Percentiles rank a stretch among this genome's conserved stretches.
phyloP scores from a whole-genome alignment of 2,797 vertebrate species.

The Anisognathus igniventris region DNA sequence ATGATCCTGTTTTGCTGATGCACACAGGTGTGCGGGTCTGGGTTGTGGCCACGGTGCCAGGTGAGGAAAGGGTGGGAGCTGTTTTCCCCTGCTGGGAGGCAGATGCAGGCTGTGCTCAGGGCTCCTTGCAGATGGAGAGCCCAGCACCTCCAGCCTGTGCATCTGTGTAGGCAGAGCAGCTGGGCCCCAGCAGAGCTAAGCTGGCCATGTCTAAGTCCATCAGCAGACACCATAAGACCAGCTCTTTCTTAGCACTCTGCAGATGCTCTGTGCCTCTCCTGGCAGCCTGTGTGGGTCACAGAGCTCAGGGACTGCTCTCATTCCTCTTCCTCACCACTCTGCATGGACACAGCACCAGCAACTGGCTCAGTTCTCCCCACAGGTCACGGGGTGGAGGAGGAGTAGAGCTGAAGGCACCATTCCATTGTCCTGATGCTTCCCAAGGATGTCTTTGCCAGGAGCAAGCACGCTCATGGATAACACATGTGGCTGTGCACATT shows the following conservation, averaged over 20 bases:
- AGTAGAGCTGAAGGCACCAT: background rate
- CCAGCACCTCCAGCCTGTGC: background rate
- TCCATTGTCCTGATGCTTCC: background rate
- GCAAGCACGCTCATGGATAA: background rate
- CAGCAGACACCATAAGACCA: constrained; percentile 58
- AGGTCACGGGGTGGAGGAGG: background rate
- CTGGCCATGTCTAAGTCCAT: constrained; percentile 49
- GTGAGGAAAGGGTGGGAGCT: background rate
- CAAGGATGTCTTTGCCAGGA: constrained; percentile 1
- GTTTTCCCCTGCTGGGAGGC: background rate
- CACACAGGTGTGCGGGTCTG: background rate
- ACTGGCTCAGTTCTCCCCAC: background rate
- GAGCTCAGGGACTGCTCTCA: background rate
- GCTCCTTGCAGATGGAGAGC: background rate
- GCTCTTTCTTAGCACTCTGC: constrained; percentile 20
- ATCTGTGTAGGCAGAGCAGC: constrained; percentile 29
- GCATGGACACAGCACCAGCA: background rate
- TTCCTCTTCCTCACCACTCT: background rate
- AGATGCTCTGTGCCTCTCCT: constrained; percentile 1
- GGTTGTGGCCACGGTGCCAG: background rate
- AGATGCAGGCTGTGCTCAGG: background rate
- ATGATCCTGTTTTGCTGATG: background rate
- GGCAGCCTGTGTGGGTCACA: background rate
- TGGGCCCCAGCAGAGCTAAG: constrained; percentile 44
- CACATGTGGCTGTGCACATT: background rate